Base-by-base conservation (phyloP, 1,140 invertebrate genomes). In the Nylanderia fulva region DNA sequence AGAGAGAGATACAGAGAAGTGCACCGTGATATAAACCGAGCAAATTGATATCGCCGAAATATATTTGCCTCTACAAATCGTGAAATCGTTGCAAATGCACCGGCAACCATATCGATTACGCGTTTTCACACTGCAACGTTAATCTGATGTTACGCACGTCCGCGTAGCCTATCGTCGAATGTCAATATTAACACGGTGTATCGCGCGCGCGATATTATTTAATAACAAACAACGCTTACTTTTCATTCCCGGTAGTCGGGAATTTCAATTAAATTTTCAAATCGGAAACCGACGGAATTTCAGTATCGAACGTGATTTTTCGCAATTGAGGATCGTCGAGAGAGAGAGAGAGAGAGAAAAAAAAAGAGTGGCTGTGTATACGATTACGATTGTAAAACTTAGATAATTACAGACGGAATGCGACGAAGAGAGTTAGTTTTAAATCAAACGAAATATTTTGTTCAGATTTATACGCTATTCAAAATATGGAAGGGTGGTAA, bases 211-310 rank as follows among this genome's bases (percentile, higher is more conserved):
- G 52, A 72, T 82, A 82, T 82, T 82, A 82, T 82, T 82, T 82
- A 82, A 82, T 82, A 82, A 82, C 77, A 82, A 82, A 82, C 77
- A 82, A 82, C 77, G 77, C 77, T 82, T 82, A 82, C 66, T 82
- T 72, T 82, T 82, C 71, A 82, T 82, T 33, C 66, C 66, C 56
- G 24, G 64, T 33, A 80, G 77, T 71, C 52, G 66, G 52, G 33
- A 58, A 82, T 82, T 82, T 58, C 66, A 82, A 82, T 82, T 82
- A 82, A 82, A 82, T 82, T 82, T 82, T 82, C 66, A 72, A 82
- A 82, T 82, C 64, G 64, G 52, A n/a, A 27, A 42, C 52, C 15
- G 52, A 18, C 36, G 21, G 68, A 58, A 80, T 80, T n/a, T 71
- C 77, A 15, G 1, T 68, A 15, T 58, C 36, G 52, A 58, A 82